Base-by-base conservation (phyloP, 2,113 vertebrate genomes). In the Prietella phreatophila region DNA sequence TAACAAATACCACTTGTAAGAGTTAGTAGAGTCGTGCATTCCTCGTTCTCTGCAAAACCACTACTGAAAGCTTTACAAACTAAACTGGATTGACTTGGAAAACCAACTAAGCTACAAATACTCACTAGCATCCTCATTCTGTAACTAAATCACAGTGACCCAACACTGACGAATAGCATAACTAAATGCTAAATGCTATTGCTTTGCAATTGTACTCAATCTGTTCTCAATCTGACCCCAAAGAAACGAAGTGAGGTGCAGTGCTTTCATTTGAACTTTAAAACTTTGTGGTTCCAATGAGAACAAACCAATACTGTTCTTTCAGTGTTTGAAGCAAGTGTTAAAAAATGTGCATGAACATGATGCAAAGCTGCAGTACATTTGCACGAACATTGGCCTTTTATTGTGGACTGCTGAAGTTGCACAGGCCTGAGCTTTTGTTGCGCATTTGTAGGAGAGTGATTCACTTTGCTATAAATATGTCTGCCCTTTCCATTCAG, bases 381-480 rank as follows among this genome's bases (percentile, higher is more conserved):
- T 91, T 89, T 91, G 86, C 88, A 91, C 86, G 39, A 86, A 91
- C 91, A 89, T 93, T 93, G 90, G 92, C 92, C 93, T 91, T 91
- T 91, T 91, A 27, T 90, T 90, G 89, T 91, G 33, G 91, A 91
- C 91, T 90, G 91, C 93, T 93, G 93, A 92, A 92, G 92, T 91
- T 92, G 91, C 94, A 92, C 93, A 92, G 60, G 92, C 92, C 92
- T 85, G 92, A 89, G 75, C 84, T 87, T 94, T 91, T 93, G 92
- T 93, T 94, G 91, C 93, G 95, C 92, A 94, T 94, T 95, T 93
- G 92, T 93, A 94, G 93, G 92, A 92, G 94, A 94, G 94, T 95
- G 95, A 97, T 96, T 96, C 94, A 95, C 94, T 96, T 94, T 71
- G 93, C 95, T 96, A 97, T 97, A 97, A 97, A 97, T 97, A 97